phyloP scores from a whole-genome alignment of 2,797 vertebrate species.

The Acipenser oxyrinchus region DNA sequence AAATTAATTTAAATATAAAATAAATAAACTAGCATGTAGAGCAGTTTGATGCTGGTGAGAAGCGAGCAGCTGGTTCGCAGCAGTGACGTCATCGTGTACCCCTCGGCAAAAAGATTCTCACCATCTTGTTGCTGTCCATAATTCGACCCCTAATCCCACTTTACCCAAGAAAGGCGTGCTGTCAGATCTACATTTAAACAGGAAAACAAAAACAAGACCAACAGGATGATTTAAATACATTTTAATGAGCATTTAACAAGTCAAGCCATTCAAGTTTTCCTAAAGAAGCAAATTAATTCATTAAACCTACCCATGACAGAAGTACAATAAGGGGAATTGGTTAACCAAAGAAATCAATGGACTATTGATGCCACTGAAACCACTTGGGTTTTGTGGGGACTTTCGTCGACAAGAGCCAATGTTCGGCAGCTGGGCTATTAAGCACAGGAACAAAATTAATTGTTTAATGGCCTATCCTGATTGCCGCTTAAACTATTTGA shows the following conservation, averaged over 20 bases:
- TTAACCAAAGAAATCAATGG: constrained; percentile 29
- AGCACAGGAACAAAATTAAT: constrained; percentile 31
- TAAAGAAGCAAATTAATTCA: constrained; percentile 30
- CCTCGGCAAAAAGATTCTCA: not conserved
- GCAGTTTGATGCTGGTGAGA: constrained; percentile 51
- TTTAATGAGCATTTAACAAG: constrained; percentile 54
- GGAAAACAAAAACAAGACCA: constrained; percentile 45
- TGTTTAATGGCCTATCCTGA: not conserved
- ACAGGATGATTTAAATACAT: constrained; percentile 47
- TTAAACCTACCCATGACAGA: constrained; percentile 27
- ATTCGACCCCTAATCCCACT: constrained; percentile 69
- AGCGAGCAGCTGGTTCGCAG: constrained; percentile 52
- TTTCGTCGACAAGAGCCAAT: constrained; percentile 27
- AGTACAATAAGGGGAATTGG: constrained; percentile 40
- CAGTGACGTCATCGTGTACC: constrained; percentile 18
- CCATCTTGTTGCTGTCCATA: constrained; percentile 5
- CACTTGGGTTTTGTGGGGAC: constrained; percentile 31
- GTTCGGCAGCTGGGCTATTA: constrained; percentile 39
- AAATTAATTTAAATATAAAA: constrained; percentile 1
- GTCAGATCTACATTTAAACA: constrained; percentile 63
- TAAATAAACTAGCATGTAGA: not conserved
- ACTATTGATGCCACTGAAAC: constrained; percentile 24
- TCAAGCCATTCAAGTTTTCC: constrained; percentile 30
- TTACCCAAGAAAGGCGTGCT: constrained; percentile 78
- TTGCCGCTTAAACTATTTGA: not conserved